Percentiles rank a stretch among this genome's conserved stretches.
phyloP scores from a whole-genome alignment of 2,888 invertebrate species.

The Aricia artaxerxes region DNA sequence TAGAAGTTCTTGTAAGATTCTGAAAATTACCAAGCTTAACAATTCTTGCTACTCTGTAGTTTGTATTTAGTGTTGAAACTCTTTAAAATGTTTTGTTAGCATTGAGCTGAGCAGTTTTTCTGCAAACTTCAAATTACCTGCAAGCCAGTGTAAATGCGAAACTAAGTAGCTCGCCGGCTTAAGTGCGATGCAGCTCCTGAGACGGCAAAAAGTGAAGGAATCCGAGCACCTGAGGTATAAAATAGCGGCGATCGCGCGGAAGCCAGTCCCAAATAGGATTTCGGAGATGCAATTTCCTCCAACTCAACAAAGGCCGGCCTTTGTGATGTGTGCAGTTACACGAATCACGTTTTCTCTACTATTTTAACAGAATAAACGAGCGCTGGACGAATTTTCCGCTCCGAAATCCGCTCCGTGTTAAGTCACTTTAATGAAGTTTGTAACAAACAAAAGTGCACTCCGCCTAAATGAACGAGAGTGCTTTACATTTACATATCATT shows the following conservation, averaged over 20 bases:
- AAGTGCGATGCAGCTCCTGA: not conserved
- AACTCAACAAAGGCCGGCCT: conserved; percentile 53
- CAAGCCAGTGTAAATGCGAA: not conserved
- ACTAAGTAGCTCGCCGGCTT: conserved; percentile 9
- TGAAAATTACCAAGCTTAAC: not conserved
- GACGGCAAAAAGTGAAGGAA: conserved; percentile 15
- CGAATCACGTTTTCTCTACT: conserved; percentile 55
- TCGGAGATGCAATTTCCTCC: conserved; percentile 67
- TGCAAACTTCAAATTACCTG: conserved; percentile 1
- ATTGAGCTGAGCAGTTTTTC: not conserved
- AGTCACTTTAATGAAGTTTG: conserved; percentile 40
- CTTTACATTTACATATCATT: conserved; percentile 19
- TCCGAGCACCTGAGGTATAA: not conserved
- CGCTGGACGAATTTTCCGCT: conserved; percentile 42
- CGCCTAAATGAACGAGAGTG: conserved; percentile 1
- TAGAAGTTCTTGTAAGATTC: not conserved
- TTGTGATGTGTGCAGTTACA: conserved; percentile 56
- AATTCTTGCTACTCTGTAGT: not conserved
- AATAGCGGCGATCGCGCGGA: conserved; percentile 45
- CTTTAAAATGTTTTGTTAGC: not conserved
- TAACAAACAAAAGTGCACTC: conserved; percentile 36
- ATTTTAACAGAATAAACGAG: conserved; percentile 49
- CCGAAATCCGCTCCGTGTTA: conserved; percentile 19
- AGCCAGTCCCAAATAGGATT: conserved; percentile 52
- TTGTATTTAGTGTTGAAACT: not conserved